A percentile compares a stretch with the other conserved stretches of the same genome.
Evolutionary conservation across 2,797 vertebrate species (phyloP).

Genomic region (Hozukius guyotensis): DNA sequence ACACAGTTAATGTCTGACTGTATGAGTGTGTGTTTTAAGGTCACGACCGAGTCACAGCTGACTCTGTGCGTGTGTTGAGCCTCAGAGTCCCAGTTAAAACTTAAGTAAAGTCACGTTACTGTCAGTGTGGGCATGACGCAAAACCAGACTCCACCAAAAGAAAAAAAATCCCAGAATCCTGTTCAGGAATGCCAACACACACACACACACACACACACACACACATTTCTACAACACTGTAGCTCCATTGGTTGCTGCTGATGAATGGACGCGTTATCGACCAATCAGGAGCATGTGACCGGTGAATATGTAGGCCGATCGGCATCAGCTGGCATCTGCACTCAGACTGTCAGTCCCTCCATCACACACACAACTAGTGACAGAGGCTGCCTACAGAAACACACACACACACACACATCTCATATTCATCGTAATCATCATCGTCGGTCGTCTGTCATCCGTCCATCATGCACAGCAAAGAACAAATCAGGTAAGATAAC

Average conservation of each 20-base stretch:
- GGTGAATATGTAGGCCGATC: conserved; percentile 51
- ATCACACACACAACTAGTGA: background rate
- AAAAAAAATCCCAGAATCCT: background rate
- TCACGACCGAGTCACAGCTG: background rate
- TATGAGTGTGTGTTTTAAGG: background rate
- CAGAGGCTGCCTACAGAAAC: background rate
- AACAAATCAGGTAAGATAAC: conserved; percentile 70
- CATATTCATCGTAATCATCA: background rate
- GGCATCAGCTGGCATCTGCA: conserved; percentile 9
- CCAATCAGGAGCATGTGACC: conserved; percentile 71
- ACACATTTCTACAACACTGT: background rate
- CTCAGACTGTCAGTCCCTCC: conserved; percentile 10
- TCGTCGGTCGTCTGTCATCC: background rate
- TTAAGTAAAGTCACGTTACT: conserved; percentile 31
- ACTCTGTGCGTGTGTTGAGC: background rate
- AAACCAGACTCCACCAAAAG: background rate
- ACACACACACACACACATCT: background rate
- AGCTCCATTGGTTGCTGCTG: conserved; percentile 56
- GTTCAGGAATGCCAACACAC: background rate
- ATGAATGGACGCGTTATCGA: conserved; percentile 61
- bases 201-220: conserved; percentile 16
- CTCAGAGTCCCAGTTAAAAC: conserved; percentile 11
- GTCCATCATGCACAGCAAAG: conserved; percentile 72
- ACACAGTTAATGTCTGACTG: background rate
- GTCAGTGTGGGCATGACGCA: background rate